phyloP scores from a whole-genome alignment of 2,888 invertebrate genomes.

The Brenthis daphne region DNA sequence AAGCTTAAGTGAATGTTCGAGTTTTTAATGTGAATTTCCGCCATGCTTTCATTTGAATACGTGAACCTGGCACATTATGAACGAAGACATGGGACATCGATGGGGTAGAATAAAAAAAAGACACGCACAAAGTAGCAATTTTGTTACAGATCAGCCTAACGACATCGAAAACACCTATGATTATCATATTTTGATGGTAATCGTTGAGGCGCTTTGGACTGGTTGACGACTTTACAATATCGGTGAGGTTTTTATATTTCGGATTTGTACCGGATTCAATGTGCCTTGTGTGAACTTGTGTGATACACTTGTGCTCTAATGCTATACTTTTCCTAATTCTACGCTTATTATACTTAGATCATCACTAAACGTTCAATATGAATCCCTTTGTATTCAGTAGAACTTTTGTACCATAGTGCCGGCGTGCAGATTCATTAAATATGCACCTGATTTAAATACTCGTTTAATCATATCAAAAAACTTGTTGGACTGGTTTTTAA shows the following conservation, averaged over 20 bases:
- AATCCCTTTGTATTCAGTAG: too few species aligned
- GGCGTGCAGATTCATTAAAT: too few species aligned
- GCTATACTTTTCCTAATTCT: constrained; percentile 38
- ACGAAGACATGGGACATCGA: constrained; percentile 67
- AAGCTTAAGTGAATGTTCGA: constrained; percentile 61
- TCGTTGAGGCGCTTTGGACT: constrained; percentile 78
- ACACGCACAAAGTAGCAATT: constrained; percentile 79
- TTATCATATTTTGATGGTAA: constrained; percentile 82
- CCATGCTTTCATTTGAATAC: constrained; percentile 41
- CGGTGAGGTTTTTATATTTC: constrained; percentile 75
- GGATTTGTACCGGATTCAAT: constrained; percentile 62
- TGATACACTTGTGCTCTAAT: constrained; percentile 39
- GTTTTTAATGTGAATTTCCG: constrained; percentile 45
- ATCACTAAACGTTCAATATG: not conserved
- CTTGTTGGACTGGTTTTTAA: constrained; percentile 17
- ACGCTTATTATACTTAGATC: constrained; percentile 29
- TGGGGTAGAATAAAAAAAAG: constrained; percentile 59
- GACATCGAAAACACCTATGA: constrained; percentile 82
- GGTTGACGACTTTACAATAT: constrained; percentile 71
- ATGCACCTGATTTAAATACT: constrained; percentile 1
- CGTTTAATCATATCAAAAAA: constrained; percentile 8
- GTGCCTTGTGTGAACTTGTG: constrained; percentile 59
- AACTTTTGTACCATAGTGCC: too few species aligned
- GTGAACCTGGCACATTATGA: constrained; percentile 54
- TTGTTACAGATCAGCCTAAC: constrained; percentile 82